Evolutionary conservation across 2,888 invertebrate species (phyloP), one percentile per base, ranked within the genome.

Genomic region (Acrobasis suavella): DNA sequence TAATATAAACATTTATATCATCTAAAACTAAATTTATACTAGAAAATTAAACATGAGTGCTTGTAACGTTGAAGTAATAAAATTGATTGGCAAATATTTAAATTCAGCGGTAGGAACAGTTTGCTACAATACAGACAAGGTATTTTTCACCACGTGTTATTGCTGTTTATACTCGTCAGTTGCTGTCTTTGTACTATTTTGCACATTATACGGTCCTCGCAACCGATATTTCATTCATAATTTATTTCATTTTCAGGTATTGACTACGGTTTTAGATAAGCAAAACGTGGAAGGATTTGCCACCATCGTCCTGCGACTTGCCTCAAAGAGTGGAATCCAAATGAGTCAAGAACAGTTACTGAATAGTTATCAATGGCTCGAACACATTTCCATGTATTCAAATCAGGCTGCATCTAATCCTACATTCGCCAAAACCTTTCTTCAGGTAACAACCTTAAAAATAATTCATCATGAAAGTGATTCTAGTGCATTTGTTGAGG

Each of bases 331-430:
- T 54, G 86, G 86, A 16, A 67, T 67, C 1, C 72, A 80, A 12
- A 78, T 89, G 69, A 93, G 82, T 63, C 81, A 85, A 51, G 89
- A 93, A 66, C 89, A 91, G 65, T 74, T 69, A 63, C 76, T 92
- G 5, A 82, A 91, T 32, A 85, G 92, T 32, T 93, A 94, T 65
- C 96, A 96, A 71, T 96, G 95, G 96, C 81, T 96, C 42, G 96
- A 96, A 76, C 94, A 94, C 75, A 89, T 94, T 6, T 91, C 94
- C 1, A 84, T 93, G 79, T 93, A 92, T 77, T 85, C 89, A 3
- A 92, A 93, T 73, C 93, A 93, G 74, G 93, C 92, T 9, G 86
- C 85, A 1, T 67, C 65, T 12, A 89, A 86, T 69, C 76, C 91
- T 39, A 63, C 71, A 0, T 93, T 93, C 73, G 86, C 89, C 0